phyloP scores from a whole-genome alignment of 2,113 vertebrate species.

The Caretta caretta region DNA sequence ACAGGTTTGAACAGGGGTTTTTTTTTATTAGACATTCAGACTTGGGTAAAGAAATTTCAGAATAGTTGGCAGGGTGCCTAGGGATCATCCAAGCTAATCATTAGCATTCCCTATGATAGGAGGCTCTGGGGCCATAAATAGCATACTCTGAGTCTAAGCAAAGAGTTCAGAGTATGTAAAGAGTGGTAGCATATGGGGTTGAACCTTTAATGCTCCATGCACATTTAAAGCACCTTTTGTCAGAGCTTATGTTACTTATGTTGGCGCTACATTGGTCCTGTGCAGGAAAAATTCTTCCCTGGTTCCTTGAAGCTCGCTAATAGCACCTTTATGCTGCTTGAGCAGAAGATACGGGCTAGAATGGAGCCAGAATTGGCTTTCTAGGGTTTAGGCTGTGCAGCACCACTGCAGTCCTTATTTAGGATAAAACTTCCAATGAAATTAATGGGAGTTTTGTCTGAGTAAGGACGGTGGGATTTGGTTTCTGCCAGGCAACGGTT shows the following conservation, averaged over 20 bases:
- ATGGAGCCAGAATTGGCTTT: not conserved
- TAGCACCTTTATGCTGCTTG: not conserved
- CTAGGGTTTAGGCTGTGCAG: not conserved
- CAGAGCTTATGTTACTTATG: not conserved
- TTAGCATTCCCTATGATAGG: slow-evolving; percentile 22
- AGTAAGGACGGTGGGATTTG: not conserved
- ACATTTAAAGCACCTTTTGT: not conserved
- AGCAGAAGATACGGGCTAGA: not conserved
- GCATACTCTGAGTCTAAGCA: not conserved
- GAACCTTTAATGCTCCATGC: slow-evolving; percentile 6
- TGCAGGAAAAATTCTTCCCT: not conserved
- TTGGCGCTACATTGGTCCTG: not conserved
- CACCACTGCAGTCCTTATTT: not conserved
- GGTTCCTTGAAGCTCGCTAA: not conserved
- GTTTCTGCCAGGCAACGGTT: not conserved
- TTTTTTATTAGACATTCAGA: slow-evolving; percentile 47
- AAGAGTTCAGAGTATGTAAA: not conserved
- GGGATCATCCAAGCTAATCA: slow-evolving; percentile 52
- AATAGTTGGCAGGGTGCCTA: not conserved
- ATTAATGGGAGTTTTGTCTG: not conserved
- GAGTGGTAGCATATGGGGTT: not conserved
- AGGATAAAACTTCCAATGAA: not conserved
- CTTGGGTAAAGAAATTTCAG: not conserved
- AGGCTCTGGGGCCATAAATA: slow-evolving; percentile 19
- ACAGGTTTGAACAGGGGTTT: slow-evolving; percentile 21